These are phyloP conservation scores for Cetonia aurata DNA, from an alignment of 2,888 invertebrate species.

Conservation along the genomic window DNA sequence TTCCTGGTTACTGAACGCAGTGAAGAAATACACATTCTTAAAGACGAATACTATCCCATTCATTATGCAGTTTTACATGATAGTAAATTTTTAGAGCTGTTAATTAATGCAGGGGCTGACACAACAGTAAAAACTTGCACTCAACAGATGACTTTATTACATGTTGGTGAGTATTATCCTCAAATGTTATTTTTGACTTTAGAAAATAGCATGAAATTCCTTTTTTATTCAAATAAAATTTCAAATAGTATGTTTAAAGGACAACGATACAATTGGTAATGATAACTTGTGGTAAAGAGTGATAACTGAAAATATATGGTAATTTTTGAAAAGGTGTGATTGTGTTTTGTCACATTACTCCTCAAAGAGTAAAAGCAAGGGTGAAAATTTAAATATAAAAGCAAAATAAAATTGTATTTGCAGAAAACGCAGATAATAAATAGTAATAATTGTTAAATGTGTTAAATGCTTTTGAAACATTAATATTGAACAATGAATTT, in stretches of 20 bases:
- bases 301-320: no score
- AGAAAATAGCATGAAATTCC: neutral
- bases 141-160: slow-evolving; percentile 78
- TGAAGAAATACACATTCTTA: slow-evolving; percentile 78
- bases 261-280: no score
- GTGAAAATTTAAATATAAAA: no score
- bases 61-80: slow-evolving; percentile 82
- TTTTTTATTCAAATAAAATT: no score
- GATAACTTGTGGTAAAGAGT: no score
- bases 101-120: slow-evolving; percentile 77
- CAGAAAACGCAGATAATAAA: neutral
- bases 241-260: no score
- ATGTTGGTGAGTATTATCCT: slow-evolving; percentile 68
- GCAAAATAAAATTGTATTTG: neutral
- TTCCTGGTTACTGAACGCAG: slow-evolving; percentile 75
- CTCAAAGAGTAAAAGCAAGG: no score
- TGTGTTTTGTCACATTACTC: no score
- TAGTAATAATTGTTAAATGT: neutral
- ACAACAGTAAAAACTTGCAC: slow-evolving; percentile 78
- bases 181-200: neutral
- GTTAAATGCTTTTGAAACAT: no score
- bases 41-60: slow-evolving; percentile 84
- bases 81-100: slow-evolving; percentile 75
- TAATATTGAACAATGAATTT: no score
- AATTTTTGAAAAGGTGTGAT: no score